Evolutionary conservation across 2,888 invertebrate genomes (phyloP).

Genomic region (Loripinus fragilis): DNA sequence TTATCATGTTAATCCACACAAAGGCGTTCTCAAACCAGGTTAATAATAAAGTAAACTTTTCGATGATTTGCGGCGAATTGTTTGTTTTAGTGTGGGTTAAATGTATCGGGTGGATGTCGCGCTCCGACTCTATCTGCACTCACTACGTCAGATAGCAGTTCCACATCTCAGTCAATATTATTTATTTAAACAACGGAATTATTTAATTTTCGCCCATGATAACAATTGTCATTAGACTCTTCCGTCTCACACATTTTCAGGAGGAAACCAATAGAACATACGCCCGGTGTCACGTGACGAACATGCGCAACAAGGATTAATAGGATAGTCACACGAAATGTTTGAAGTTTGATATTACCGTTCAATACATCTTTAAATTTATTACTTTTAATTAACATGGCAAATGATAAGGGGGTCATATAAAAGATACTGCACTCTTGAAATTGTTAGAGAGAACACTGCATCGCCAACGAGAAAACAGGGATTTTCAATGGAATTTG

Average conservation of each 20-base stretch:
- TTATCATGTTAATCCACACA: too few species aligned
- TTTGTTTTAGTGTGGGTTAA: neutral
- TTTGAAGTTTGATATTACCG: slow-evolving; percentile 15
- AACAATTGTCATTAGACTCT: neutral
- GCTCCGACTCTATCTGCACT: neutral
- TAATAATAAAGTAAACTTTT: too few species aligned
- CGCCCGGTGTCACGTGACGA: neutral
- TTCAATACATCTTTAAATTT: slow-evolving; percentile 14
- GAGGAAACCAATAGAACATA: neutral
- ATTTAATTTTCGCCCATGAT: slow-evolving; percentile 19
- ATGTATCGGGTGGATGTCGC: neutral
- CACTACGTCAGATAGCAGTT: neutral
- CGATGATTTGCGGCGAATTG: neutral
- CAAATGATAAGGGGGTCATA: neutral
- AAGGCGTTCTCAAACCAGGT: too few species aligned
- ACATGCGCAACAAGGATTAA: neutral
- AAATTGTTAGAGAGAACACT: neutral
- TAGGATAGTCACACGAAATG: neutral
- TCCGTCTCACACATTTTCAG: neutral
- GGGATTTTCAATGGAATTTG: too few species aligned
- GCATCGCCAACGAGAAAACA: too few species aligned
- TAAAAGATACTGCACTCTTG: neutral
- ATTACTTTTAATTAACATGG: slow-evolving; percentile 14
- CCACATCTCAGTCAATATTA: neutral
- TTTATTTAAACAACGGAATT: slow-evolving; percentile 21